These are phyloP conservation scores for Anser cygnoides DNA, from an alignment of 2,113 vertebrate genomes.

Conservation along the genomic window DNA sequence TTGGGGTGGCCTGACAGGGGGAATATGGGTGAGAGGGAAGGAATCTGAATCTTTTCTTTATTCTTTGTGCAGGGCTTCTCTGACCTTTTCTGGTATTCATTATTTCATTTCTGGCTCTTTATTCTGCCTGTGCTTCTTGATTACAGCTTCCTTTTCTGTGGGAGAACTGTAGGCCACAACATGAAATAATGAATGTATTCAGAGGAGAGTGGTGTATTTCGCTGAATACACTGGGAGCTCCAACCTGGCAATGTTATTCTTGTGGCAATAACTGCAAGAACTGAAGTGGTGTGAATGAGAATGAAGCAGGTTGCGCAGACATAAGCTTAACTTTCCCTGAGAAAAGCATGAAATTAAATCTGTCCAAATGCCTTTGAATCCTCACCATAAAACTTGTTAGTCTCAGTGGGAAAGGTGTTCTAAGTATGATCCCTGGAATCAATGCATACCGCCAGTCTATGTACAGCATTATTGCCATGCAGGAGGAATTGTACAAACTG, in stretches of 20 bases:
- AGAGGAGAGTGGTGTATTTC: background rate
- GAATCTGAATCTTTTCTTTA: background rate
- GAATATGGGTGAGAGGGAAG: background rate
- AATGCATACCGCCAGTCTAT: fast-evolving
- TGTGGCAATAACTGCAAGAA: background rate
- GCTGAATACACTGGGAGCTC: background rate
- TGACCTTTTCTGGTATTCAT: background rate
- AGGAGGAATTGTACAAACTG: background rate
- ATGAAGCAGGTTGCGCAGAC: background rate
- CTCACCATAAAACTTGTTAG: fast-evolving
- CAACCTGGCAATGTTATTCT: background rate
- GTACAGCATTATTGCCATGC: fast-evolving
- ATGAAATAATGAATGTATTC: background rate
- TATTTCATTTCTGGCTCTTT: background rate
- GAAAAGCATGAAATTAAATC: background rate
- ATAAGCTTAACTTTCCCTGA: background rate
- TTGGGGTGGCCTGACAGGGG: background rate
- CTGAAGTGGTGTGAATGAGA: background rate
- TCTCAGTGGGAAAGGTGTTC: background rate
- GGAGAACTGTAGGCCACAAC: background rate
- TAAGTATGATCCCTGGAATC: background rate
- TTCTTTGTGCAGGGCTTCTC: background rate
- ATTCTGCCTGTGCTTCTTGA: background rate
- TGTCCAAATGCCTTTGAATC: background rate
- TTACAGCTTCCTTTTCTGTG: background rate